These are phyloP conservation scores for Eurystomus glaucurus DNA, from an alignment of 2,797 vertebrate species.

Conservation along the genomic window DNA sequence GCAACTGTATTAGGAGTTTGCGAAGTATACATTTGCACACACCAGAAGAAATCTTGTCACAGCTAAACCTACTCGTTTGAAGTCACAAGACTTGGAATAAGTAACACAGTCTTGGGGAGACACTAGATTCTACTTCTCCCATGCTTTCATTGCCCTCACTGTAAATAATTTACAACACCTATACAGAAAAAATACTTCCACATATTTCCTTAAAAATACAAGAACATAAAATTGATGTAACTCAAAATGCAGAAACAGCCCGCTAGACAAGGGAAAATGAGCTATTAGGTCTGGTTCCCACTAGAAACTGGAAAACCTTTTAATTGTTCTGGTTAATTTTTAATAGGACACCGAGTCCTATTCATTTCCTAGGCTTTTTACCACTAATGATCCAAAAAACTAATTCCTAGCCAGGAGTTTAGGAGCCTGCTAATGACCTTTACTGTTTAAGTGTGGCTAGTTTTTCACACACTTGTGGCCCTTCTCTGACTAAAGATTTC, in stretches of 20 bases:
- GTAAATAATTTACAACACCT: constrained; percentile 51
- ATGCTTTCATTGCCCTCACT: background rate
- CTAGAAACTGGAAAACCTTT: constrained; percentile 37
- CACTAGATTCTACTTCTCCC: constrained; percentile 24
- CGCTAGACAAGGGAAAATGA: constrained; percentile 12
- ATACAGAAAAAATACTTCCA: background rate
- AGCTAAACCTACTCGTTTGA: background rate
- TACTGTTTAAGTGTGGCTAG: constrained; percentile 33
- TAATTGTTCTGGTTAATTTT: constrained; percentile 71
- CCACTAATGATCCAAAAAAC: constrained; percentile 61
- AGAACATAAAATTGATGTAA: constrained; percentile 8
- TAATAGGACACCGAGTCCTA: constrained; percentile 57
- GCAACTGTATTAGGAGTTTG: background rate
- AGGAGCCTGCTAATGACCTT: constrained; percentile 70
- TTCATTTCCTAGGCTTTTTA: constrained; percentile 45
- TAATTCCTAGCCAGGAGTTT: constrained; percentile 56
- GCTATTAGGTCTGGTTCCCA: constrained; percentile 29
- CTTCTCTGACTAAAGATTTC: constrained; percentile 77
- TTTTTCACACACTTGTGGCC: constrained; percentile 54
- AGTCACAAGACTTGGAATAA: background rate
- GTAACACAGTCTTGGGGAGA: constrained; percentile 7
- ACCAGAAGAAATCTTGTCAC: background rate
- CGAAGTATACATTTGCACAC: background rate
- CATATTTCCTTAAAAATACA: constrained; percentile 16
- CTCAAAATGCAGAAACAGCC: constrained; percentile 32